Conservation (phyloP, 2,113 vertebrate genomes). For the Chelonoidis abingdonii region DNA sequence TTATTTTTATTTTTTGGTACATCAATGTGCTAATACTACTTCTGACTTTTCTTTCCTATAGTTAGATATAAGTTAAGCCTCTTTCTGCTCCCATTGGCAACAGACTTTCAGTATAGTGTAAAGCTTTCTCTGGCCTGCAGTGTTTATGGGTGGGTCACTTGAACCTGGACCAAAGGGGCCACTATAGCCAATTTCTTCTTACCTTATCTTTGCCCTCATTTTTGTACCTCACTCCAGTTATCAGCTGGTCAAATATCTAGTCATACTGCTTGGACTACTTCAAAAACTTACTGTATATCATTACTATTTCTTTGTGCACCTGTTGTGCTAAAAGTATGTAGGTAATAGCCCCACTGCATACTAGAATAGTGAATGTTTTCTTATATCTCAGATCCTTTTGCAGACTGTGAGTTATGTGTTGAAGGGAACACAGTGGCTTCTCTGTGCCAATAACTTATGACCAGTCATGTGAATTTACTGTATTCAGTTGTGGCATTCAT, state of each 20-base stretch:
- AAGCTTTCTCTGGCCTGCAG: not conserved
- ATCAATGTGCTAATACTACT: not conserved
- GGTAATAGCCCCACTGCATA: not conserved
- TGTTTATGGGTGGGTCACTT: not conserved
- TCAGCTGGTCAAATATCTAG: constrained; percentile 4
- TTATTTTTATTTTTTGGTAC: not conserved
- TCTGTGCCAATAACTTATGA: not conserved
- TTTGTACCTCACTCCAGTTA: not conserved
- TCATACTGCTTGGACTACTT: not conserved
- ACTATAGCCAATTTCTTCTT: not conserved
- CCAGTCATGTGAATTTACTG: not conserved
- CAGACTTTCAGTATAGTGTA: not conserved
- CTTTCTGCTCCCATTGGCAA: not conserved
- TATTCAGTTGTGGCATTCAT: not conserved
- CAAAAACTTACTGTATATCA: not conserved
- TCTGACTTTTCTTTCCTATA: not conserved
- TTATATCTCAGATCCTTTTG: not conserved
- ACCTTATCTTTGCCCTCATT: not conserved
- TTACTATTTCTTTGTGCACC: not conserved
- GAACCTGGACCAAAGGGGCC: not conserved
- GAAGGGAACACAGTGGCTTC: not conserved
- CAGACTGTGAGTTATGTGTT: not conserved
- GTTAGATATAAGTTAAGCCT: not conserved
- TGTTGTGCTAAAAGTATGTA: not conserved
- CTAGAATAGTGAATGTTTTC: not conserved